Evolutionary conservation across 2,113 vertebrate species (phyloP), one percentile per base, ranked within the genome.

Genomic region (Polypterus senegalus): DNA sequence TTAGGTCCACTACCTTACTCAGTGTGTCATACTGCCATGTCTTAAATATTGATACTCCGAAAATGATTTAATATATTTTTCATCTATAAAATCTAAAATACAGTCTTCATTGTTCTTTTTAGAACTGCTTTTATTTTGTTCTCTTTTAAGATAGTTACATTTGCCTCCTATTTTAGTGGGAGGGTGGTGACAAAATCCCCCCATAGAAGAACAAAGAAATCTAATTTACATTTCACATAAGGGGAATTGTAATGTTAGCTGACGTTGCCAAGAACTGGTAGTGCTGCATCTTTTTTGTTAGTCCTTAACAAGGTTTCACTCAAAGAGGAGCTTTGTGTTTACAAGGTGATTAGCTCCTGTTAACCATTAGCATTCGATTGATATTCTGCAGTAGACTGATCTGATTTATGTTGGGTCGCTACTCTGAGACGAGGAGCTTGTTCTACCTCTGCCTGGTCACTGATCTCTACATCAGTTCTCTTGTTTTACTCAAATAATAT

Each of bases 201-300:
- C 57, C 71, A 63, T 6, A 53, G 9, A 76, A 65, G 65, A 71
- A 76, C 72, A 77, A 76, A 73, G 68, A 61, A 66, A 64, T 61
- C 58, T 61, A 60, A 63, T 70, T 71, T 73, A 69, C 64, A 65
- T 67, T 70, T 7, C 55, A 62, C 61, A 62, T 45, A 59, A 46
- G 54, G 59, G 65, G 70, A n/a, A 68, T 73, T 71, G 58, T 11
- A 67, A 75, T 63, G 46, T 67, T 72, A 57, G 59, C 56, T 62
- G 61, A 61, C 69, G 45, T 67, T 67, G 54, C 48, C 61, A 57
- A 74, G 56, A 59, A 62, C 46, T 62, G 56, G 57, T 54, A 63
- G 68, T 70, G 66, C 63, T 60, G 9, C 64, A n/a, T n/a, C n/a
- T 76, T 49, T 66, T 66, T 71, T 69, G 46, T 60, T 47, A 57